Evolutionary conservation across 92 coral and sea anemone genomes (phyloP).

Genomic region (Porites divaricata): DNA sequence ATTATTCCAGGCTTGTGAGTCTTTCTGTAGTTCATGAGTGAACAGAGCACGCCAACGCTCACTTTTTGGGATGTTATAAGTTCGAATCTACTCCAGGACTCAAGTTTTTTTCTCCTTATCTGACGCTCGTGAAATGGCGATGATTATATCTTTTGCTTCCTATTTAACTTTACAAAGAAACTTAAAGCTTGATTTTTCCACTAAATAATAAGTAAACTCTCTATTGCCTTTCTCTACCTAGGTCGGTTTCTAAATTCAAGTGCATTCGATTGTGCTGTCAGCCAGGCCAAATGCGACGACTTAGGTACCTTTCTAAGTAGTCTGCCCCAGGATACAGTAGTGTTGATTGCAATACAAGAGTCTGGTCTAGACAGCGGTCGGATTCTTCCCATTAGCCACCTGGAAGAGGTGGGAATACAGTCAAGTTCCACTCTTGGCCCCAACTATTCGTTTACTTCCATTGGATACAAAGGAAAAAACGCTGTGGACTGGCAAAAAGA

Average conservation of each 20-base stretch:
- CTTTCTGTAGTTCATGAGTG: too few relatives aligned
- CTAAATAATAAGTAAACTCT: too few relatives aligned
- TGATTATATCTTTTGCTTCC: too few relatives aligned
- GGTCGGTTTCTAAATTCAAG: constrained; percentile 48
- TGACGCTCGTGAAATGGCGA: too few relatives aligned
- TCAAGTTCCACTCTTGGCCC: constrained; percentile 11
- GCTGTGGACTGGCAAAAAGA: constrained; percentile 1
- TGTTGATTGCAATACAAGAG: constrained; percentile 60
- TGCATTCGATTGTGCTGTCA: constrained; percentile 47
- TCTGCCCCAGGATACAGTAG: constrained; percentile 52
- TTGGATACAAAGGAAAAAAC: constrained; percentile 48
- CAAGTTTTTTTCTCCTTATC: too few relatives aligned
- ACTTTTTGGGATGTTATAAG: too few relatives aligned
- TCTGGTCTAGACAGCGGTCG: constrained; percentile 27
- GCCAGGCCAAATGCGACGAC: constrained; percentile 19
- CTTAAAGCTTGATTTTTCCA: too few relatives aligned
- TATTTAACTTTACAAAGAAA: too few relatives aligned
- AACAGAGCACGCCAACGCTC: too few relatives aligned
- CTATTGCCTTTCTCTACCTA: neutral
- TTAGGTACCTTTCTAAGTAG: constrained; percentile 5
- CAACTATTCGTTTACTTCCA: constrained; percentile 16
- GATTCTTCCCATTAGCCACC: constrained; percentile 19
- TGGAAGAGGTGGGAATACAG: constrained; percentile 38
- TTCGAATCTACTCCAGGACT: too few relatives aligned
- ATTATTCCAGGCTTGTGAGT: too few relatives aligned